Evolutionary conservation across 2,797 vertebrate species (phyloP).

Genomic region (Poeciliopsis turneri): DNA sequence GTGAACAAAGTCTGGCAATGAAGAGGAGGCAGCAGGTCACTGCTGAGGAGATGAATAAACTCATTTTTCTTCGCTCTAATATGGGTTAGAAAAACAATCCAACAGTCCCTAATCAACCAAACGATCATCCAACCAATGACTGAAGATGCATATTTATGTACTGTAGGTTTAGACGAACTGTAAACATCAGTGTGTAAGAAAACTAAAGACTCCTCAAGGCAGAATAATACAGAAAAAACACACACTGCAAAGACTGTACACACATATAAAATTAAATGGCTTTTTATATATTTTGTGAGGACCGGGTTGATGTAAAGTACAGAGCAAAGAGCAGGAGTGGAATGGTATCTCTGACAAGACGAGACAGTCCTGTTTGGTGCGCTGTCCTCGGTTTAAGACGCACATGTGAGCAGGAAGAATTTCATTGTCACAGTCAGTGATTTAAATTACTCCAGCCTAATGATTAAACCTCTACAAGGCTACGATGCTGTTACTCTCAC

Average conservation of each 20-base stretch:
- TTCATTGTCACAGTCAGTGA: slow-evolving; percentile 59
- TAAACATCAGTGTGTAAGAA: slow-evolving; percentile 70
- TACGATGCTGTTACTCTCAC: slow-evolving; percentile 70
- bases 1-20: slow-evolving; percentile 94
- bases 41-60: slow-evolving; percentile 98
- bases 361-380: slow-evolving; percentile 53
- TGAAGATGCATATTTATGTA: slow-evolving; percentile 75
- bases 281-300: slow-evolving; percentile 58
- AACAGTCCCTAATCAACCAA: slow-evolving; percentile 62
- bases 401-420: slow-evolving; percentile 47
- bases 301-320: slow-evolving; percentile 57
- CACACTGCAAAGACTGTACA: slow-evolving; percentile 61
- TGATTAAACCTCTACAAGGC: slow-evolving; percentile 59
- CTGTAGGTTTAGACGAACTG: slow-evolving; percentile 70
- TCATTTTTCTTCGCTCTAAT: slow-evolving; percentile 99
- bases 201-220: slow-evolving; percentile 59
- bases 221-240: slow-evolving; percentile 67
- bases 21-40: slow-evolving; percentile 94
- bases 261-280: slow-evolving; percentile 50
- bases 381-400: slow-evolving; percentile 54
- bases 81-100: slow-evolving; percentile 85
- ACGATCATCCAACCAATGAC: slow-evolving; percentile 72
- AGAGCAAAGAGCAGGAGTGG: slow-evolving; percentile 59
- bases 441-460: slow-evolving; percentile 57
- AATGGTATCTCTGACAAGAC: slow-evolving; percentile 64